phyloP scores from a whole-genome alignment of 2,797 vertebrate species.

The Sebastes minor region DNA sequence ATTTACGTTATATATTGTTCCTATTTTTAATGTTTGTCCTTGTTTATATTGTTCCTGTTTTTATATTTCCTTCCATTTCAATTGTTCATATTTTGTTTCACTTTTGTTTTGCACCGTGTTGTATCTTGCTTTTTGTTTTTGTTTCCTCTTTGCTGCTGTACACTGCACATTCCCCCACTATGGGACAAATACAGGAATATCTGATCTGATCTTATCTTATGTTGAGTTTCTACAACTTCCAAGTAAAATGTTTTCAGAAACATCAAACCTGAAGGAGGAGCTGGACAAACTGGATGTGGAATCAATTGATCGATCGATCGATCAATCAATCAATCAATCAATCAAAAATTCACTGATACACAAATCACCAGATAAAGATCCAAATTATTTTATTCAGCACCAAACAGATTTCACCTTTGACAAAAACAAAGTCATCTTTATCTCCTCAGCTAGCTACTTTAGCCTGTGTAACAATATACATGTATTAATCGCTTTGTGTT shows the following conservation, averaged over 20 bases:
- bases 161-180: no score
- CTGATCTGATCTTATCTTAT: no score
- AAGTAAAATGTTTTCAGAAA: not conserved
- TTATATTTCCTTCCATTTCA: no score
- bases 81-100: no score
- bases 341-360: not conserved
- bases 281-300: not conserved
- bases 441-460: not conserved
- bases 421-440: not conserved
- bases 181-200: no score
- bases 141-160: no score
- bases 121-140: no score
- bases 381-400: conserved; percentile 5
- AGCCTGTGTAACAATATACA: not conserved
- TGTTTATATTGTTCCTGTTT: no score
- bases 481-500: not conserved
- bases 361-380: not conserved
- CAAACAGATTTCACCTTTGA: not conserved
- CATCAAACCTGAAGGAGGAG: not conserved
- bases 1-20: no score
- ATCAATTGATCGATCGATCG: not conserved
- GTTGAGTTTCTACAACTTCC: not conserved
- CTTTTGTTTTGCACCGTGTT: no score
- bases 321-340: not conserved
- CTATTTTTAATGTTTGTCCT: no score